Percentiles rank a stretch among this genome's conserved stretches.
phyloP scores from a whole-genome alignment of 2,113 vertebrate genomes.

The Embiotoca jacksoni region DNA sequence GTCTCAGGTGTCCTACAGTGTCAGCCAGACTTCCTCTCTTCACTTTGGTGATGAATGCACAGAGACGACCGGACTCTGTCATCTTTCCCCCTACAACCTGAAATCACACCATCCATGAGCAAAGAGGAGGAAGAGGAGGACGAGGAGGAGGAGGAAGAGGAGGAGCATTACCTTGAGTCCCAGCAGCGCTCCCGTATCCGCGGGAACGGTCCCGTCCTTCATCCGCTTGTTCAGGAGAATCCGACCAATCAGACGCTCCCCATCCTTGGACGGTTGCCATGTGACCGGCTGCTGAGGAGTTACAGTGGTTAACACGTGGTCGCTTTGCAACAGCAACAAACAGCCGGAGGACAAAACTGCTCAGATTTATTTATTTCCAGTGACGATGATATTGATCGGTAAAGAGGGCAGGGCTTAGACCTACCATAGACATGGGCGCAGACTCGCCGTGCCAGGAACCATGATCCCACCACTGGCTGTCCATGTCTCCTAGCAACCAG shows the following conservation, averaged over 20 bases:
- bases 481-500: constrained; percentile 91
- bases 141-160: neutral
- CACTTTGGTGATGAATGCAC: constrained; percentile 99
- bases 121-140: neutral
- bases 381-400: neutral
- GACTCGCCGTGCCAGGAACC: constrained; percentile 93
- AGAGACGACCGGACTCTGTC: constrained; percentile 96
- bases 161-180: constrained; percentile 90
- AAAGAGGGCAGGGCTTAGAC: constrained; percentile 79
- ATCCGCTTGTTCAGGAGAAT: constrained; percentile 95
- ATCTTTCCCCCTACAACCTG: constrained; percentile 99
- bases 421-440: constrained; percentile 93
- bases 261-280: constrained; percentile 97
- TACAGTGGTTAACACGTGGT: neutral
- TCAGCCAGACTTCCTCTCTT: constrained; percentile 98
- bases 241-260: constrained; percentile 95
- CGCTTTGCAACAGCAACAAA: constrained; percentile 26
- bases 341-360: neutral
- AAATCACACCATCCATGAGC: neutral
- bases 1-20: constrained; percentile 95
- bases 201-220: constrained; percentile 94
- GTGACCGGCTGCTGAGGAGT: constrained; percentile 90
- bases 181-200: constrained; percentile 93
- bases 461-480: constrained; percentile 96
- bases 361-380: neutral